Percentiles rank a stretch among this genome's conserved stretches.
These are phyloP conservation scores for Heliothis peltigera DNA, from an alignment of 2,888 invertebrate genomes.

Conservation along the genomic window DNA sequence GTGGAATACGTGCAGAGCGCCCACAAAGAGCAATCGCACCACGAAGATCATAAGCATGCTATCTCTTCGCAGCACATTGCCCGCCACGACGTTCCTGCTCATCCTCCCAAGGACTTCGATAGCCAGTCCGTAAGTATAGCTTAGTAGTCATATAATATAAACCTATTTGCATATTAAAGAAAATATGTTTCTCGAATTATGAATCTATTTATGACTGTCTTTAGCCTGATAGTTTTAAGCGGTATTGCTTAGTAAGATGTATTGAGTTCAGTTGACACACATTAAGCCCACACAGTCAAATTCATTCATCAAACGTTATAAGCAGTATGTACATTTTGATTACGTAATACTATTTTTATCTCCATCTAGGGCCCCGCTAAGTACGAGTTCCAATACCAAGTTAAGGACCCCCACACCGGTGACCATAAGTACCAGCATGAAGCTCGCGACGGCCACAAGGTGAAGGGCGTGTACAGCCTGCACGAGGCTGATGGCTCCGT, in stretches of 20 bases:
- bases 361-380: conserved; percentile 85
- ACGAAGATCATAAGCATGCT: conserved; percentile 60
- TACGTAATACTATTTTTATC: neutral
- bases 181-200: no score
- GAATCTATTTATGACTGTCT: no score
- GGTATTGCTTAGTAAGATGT: no score
- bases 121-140: conserved; percentile 61
- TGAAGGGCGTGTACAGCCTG: conserved; percentile 86
- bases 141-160: no score
- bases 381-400: conserved; percentile 89
- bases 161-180: no score
- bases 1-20: conserved; percentile 58
- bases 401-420: conserved; percentile 89
- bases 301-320: neutral
- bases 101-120: conserved; percentile 70
- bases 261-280: no score
- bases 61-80: conserved; percentile 80
- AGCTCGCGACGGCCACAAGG: conserved; percentile 89
- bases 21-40: conserved; percentile 40
- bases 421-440: conserved; percentile 90
- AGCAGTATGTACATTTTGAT: neutral
- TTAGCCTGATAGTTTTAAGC: no score
- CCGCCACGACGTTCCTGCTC: conserved; percentile 69
- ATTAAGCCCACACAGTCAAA: no score
- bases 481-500: conserved; percentile 85